Percentiles rank a stretch among this genome's conserved stretches.
phyloP scores from a whole-genome alignment of 2,113 vertebrate species.

The Capreolus pygargus region DNA sequence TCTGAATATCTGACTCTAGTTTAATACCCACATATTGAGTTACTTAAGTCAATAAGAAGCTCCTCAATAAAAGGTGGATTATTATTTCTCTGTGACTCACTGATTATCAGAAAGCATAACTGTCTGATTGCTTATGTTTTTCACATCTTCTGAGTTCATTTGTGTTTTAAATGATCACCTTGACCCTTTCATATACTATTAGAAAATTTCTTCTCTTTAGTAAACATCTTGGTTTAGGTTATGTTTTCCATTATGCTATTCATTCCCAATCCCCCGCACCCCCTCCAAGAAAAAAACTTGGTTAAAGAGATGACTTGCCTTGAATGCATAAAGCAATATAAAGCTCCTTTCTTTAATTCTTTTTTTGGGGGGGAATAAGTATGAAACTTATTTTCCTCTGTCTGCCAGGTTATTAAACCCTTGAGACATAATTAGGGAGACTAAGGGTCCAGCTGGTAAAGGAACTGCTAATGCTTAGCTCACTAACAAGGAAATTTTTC shows the following conservation, averaged over 20 bases:
- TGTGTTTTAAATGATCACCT: conserved; percentile 13
- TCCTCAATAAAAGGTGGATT: not conserved
- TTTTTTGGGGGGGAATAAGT: not conserved
- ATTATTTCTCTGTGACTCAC: not conserved
- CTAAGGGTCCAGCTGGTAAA: not conserved
- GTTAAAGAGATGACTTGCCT: not conserved
- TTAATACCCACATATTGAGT: not conserved
- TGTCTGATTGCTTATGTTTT: not conserved
- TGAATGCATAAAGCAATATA: not conserved
- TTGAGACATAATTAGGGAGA: conserved; percentile 44
- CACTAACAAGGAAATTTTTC: not conserved
- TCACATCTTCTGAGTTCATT: not conserved
- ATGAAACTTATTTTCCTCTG: not conserved
- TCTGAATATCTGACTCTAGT: not conserved
- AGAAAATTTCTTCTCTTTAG: not conserved
- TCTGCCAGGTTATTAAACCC: conserved; percentile 21
- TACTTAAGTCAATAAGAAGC: not conserved
- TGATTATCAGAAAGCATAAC: not conserved
- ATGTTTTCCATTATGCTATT: not conserved
- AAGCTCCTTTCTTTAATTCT: not conserved
- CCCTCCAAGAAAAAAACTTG: not conserved
- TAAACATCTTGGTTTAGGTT: not conserved
- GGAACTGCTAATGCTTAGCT: not conserved
- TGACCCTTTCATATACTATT: not conserved
- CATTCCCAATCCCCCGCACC: not conserved